These are phyloP conservation scores for Lasioglossum baleicum DNA, from an alignment of 1,140 invertebrate genomes.

Conservation along the genomic window DNA sequence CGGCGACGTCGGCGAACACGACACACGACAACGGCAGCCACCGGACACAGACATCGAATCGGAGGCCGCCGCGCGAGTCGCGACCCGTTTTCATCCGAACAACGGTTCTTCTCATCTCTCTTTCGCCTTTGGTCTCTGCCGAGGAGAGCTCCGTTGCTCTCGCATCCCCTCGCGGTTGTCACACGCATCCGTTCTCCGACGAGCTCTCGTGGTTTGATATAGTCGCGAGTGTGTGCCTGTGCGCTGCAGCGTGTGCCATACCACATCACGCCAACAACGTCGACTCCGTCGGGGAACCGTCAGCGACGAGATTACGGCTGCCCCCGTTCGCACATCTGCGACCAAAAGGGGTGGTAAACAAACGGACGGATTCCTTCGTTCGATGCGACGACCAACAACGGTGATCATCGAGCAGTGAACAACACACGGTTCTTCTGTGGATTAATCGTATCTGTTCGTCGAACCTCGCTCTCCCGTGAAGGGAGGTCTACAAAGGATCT, in stretches of 20 bases:
- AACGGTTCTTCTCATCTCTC: neutral
- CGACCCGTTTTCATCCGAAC: neutral
- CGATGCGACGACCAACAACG: too few species aligned
- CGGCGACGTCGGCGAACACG: conserved; percentile 55
- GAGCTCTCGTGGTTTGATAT: neutral
- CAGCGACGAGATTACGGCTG: neutral
- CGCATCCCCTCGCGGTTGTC: conserved; percentile 7
- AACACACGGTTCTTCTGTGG: too few species aligned
- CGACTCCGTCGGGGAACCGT: too few species aligned
- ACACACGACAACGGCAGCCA: conserved; percentile 43
- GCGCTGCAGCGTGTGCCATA: too few species aligned
- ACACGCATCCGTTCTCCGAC: neutral
- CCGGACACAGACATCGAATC: conserved; percentile 42
- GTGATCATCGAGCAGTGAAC: too few species aligned
- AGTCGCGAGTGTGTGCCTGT: neutral
- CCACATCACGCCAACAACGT: too few species aligned
- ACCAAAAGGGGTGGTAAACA: too few species aligned
- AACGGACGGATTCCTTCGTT: too few species aligned
- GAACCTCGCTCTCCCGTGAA: neutral
- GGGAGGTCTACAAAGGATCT: too few species aligned
- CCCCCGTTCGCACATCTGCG: too few species aligned
- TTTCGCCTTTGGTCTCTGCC: too few species aligned
- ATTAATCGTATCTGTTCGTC: neutral
- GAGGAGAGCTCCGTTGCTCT: neutral
- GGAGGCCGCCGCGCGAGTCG: conserved; percentile 43